These are phyloP conservation scores for Sebastes oblongus DNA, from an alignment of 2,797 vertebrate species.

Conservation along the genomic window DNA sequence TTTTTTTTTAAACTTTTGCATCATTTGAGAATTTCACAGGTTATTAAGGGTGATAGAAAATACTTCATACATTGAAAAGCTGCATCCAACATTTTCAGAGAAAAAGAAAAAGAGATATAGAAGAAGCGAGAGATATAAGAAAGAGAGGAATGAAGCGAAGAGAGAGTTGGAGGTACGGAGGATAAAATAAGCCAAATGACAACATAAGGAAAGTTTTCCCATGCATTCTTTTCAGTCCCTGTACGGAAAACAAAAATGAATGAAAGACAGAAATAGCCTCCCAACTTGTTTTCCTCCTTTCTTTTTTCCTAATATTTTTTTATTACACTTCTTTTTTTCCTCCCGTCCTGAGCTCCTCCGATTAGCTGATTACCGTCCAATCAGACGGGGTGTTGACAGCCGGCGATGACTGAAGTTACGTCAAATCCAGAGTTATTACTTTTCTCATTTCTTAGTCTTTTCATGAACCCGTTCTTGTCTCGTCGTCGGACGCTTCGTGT, in stretches of 20 bases:
- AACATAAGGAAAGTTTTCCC: slow-evolving; percentile 58
- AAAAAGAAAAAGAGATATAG: not conserved
- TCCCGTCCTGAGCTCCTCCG: slow-evolving; percentile 41
- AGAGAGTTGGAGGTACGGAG: slow-evolving; percentile 15
- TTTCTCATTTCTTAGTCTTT: not conserved
- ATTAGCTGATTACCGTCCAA: slow-evolving; percentile 44
- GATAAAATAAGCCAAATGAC: slow-evolving; percentile 55
- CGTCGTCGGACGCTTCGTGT: not conserved
- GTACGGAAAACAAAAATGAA: slow-evolving; percentile 56
- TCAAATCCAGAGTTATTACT: not conserved
- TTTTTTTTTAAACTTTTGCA: slow-evolving; percentile 27
- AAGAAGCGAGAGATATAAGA: not conserved
- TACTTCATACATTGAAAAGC: slow-evolving; percentile 65
- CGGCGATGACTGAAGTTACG: not conserved
- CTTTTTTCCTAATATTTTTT: not conserved
- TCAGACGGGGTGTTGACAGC: slow-evolving; percentile 26
- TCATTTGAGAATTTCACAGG: slow-evolving; percentile 58
- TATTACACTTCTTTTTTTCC: not conserved
- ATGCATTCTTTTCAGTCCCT: slow-evolving; percentile 69
- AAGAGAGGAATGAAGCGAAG: not conserved
- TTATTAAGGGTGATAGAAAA: slow-evolving; percentile 71
- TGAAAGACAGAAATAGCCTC: slow-evolving; percentile 58
- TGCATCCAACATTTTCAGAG: slow-evolving; percentile 59
- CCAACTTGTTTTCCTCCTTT: slow-evolving; percentile 33
- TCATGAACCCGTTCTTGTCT: not conserved